Conservation (phyloP, 1,140 invertebrate species). For the Bathynomus jamesi region DNA sequence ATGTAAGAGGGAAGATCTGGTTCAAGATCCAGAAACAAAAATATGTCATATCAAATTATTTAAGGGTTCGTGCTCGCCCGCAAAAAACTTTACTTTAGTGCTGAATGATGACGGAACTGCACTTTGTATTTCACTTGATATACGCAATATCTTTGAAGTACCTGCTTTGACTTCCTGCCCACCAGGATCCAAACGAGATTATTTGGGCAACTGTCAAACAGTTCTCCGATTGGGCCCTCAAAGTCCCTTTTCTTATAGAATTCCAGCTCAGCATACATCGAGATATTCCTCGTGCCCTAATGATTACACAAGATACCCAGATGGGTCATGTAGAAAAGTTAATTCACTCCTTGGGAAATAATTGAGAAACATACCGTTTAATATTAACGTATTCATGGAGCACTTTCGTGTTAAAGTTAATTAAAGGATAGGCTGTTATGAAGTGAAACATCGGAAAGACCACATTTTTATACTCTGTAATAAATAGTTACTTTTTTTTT, state of each 20-base stretch:
- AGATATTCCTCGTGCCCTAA: background rate
- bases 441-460: too few species aligned
- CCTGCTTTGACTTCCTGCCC: background rate
- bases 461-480: too few species aligned
- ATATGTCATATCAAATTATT: background rate
- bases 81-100: background rate
- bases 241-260: background rate
- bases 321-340: background rate
- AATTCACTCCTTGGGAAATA: background rate
- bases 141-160: background rate
- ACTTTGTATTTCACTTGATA: background rate
- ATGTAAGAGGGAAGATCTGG: background rate
- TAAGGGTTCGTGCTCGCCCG: background rate
- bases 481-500: too few species aligned
- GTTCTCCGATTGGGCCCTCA: background rate
- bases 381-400: too few species aligned
- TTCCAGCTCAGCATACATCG: background rate
- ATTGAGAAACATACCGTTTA: too few species aligned
- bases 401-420: too few species aligned
- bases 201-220: background rate
- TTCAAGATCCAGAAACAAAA: background rate
- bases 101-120: background rate
- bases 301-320: background rate
- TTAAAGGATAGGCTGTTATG: too few species aligned
- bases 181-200: background rate